Percentiles rank a stretch among this genome's conserved stretches.
Conservation (phyloP, 2,888 invertebrate species). For the Heliconius erato region DNA sequence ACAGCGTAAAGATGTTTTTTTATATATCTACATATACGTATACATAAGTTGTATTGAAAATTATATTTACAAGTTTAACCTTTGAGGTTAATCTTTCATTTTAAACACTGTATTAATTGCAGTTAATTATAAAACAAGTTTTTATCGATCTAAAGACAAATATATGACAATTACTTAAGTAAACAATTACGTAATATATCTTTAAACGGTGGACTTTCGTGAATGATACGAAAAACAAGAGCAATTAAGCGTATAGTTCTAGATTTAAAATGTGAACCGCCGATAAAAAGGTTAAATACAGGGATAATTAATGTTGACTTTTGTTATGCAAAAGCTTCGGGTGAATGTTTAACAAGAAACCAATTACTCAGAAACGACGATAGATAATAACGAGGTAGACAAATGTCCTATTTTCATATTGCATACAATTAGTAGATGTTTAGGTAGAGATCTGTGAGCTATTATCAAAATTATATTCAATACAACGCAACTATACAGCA, state of each 20-base stretch:
- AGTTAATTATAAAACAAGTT: constrained; percentile 24
- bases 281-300: constrained; percentile 50
- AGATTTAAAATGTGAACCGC: constrained; percentile 47
- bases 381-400: constrained; percentile 34
- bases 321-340: constrained; percentile 46
- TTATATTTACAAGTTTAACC: background rate
- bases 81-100: constrained; percentile 24
- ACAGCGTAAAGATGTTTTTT: too few relatives aligned
- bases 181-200: constrained; percentile 61
- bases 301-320: constrained; percentile 48
- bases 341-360: constrained; percentile 48
- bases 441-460: background rate
- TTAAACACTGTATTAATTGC: constrained; percentile 19
- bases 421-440: background rate
- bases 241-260: constrained; percentile 53
- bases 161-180: constrained; percentile 27
- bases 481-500: background rate
- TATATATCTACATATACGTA: background rate
- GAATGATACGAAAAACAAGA: constrained; percentile 51
- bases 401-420: constrained; percentile 1
- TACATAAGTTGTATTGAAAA: background rate
- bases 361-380: constrained; percentile 48
- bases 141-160: constrained; percentile 27
- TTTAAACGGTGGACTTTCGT: constrained; percentile 48
- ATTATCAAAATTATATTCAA: background rate